Percentiles rank a stretch among this genome's conserved stretches.
phyloP scores from a whole-genome alignment of 2,113 vertebrate species.

The Psittacula cyanocephala region DNA sequence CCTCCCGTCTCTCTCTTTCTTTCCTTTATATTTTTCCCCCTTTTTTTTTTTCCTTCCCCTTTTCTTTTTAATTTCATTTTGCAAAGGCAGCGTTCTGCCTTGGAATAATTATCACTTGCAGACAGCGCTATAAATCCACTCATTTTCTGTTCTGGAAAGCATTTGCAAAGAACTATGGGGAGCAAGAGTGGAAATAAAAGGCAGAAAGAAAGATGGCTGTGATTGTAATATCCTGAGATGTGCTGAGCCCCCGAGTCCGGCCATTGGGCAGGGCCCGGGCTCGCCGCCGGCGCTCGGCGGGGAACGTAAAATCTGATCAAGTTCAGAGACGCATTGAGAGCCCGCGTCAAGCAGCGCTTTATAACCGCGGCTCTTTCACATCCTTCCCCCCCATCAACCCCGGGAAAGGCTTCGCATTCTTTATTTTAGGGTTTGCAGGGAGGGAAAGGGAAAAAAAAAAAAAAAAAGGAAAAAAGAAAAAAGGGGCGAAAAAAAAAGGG shows the following conservation, averaged over 20 bases:
- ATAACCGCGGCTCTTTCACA: conserved; percentile 87
- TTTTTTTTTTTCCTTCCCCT: no score
- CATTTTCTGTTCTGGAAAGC: conserved; percentile 67
- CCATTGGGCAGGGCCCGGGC: conserved; percentile 84
- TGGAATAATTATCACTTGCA: conserved; percentile 68
- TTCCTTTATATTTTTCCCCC: no score
- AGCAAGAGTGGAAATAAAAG: conserved; percentile 81
- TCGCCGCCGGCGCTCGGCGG: conserved; percentile 90
- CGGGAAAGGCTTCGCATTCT: conserved; percentile 83
- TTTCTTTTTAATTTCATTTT: not conserved
- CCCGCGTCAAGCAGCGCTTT: conserved; percentile 90
- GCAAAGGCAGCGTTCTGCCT: conserved; percentile 46
- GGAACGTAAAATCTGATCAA: conserved; percentile 97
- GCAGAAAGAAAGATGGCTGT: conserved; percentile 84
- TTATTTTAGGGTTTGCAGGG: conserved; percentile 80
- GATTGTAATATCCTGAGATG: conserved; percentile 86
- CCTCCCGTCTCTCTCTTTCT: not conserved
- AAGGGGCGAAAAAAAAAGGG: no score
- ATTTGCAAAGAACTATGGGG: conserved; percentile 80
- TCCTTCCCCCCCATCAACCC: conserved; percentile 79
- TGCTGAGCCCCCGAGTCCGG: conserved; percentile 75
- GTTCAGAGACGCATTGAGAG: conserved; percentile 92
- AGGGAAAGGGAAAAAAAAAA: not conserved
- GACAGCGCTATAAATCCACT: conserved; percentile 72
- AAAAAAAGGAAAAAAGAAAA: no score